These are phyloP conservation scores for Ptilorrhoa leucosticta DNA, from an alignment of 2,113 vertebrate species.

Conservation along the genomic window DNA sequence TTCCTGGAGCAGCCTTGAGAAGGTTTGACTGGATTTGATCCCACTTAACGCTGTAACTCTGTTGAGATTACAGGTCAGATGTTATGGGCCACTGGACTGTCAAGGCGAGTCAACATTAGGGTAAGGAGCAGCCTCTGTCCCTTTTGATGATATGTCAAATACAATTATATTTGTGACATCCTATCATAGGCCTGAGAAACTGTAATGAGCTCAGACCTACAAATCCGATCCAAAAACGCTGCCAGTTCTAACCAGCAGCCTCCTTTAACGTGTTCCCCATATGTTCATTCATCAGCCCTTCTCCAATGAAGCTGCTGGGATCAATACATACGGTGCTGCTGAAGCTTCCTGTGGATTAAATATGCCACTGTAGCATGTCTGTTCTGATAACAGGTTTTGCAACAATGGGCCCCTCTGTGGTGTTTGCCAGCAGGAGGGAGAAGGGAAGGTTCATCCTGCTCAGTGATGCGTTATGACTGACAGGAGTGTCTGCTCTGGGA, in stretches of 20 bases:
- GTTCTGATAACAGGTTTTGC: background rate
- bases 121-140: background rate
- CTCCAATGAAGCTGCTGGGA: background rate
- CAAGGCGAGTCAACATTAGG: slow-evolving; percentile 19
- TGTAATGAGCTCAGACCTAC: background rate
- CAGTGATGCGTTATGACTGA: background rate
- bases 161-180: slow-evolving; percentile 19
- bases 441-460: background rate
- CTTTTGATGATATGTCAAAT: background rate
- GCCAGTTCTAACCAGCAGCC: background rate
- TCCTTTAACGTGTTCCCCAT: background rate
- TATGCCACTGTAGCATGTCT: background rate
- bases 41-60: background rate
- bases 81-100: slow-evolving; percentile 22
- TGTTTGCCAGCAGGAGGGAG: background rate
- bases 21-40: background rate
- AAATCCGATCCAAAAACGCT: background rate
- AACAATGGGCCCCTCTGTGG: background rate
- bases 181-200: background rate
- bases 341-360: slow-evolving; percentile 22
- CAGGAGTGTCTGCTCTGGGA: background rate
- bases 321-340: background rate
- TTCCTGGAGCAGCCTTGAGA: background rate
- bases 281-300: background rate
- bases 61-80: background rate